These are phyloP conservation scores for Pseudomyrmex cubaensis DNA, from an alignment of 1,140 invertebrate genomes.

Conservation along the genomic window DNA sequence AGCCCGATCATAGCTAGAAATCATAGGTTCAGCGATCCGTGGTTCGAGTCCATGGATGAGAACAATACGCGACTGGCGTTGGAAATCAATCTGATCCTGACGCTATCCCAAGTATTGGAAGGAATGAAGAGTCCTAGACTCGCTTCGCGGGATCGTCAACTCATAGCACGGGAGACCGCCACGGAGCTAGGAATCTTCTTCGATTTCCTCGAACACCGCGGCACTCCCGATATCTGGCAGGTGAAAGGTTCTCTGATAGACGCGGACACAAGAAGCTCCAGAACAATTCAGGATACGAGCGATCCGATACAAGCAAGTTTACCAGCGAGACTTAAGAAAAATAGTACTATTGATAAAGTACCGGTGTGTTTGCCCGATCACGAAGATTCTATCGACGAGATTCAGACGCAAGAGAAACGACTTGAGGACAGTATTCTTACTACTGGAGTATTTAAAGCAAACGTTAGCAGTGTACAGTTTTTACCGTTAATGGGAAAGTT, in stretches of 20 bases:
- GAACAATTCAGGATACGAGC: slow-evolving; percentile 70
- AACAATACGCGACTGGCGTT: slow-evolving; percentile 82
- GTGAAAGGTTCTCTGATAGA: slow-evolving; percentile 76
- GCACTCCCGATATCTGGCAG: slow-evolving; percentile 70
- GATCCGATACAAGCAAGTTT: slow-evolving; percentile 57
- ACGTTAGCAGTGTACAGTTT: slow-evolving; percentile 75
- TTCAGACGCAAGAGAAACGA: slow-evolving; percentile 38
- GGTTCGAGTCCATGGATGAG: slow-evolving; percentile 84
- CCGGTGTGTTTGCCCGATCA: slow-evolving; percentile 63
- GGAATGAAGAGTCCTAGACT: slow-evolving; percentile 82
- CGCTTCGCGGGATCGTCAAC: slow-evolving; percentile 80
- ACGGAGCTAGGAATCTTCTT: slow-evolving; percentile 83
- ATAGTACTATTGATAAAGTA: slow-evolving; percentile 73
- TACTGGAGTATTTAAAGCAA: slow-evolving; percentile 78
- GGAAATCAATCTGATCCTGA: slow-evolving; percentile 82
- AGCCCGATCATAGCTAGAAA: slow-evolving; percentile 66
- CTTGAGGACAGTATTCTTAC: slow-evolving; percentile 75
- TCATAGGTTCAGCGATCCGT: slow-evolving; percentile 77
- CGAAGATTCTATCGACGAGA: slow-evolving; percentile 30
- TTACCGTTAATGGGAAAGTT: slow-evolving; percentile 81
- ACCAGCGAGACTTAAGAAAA: slow-evolving; percentile 76
- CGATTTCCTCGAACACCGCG: slow-evolving; percentile 81
- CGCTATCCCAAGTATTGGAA: slow-evolving; percentile 82
- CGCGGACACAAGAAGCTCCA: slow-evolving; percentile 69
- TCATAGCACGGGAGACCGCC: slow-evolving; percentile 83